phyloP scores from a whole-genome alignment of 2,888 invertebrate species.

The Ypsolopha sequella region DNA sequence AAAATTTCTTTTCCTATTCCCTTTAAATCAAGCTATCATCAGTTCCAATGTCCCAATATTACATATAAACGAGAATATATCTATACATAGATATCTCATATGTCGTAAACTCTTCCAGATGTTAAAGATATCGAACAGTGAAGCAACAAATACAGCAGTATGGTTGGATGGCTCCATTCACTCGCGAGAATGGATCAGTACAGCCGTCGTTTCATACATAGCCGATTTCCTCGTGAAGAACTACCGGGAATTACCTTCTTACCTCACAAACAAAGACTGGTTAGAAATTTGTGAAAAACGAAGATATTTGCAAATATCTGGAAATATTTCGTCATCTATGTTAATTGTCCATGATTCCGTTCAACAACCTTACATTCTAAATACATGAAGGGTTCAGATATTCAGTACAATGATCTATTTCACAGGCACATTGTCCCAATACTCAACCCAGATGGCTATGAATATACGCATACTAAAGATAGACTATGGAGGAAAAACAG shows the following conservation, averaged over 20 bases:
- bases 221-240: conserved; percentile 80
- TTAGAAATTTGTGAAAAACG: conserved; percentile 27
- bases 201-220: conserved; percentile 82
- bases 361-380: too few relatives aligned
- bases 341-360: too few relatives aligned
- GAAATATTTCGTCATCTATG: too few relatives aligned
- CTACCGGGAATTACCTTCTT: conserved; percentile 72
- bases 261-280: conserved; percentile 87
- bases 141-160: conserved; percentile 72
- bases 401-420: not conserved
- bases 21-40: too few relatives aligned
- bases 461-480: conserved; percentile 84
- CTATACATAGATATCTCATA: too few relatives aligned
- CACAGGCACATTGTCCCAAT: conserved; percentile 78
- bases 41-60: too few relatives aligned
- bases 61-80: too few relatives aligned
- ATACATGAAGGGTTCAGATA: too few relatives aligned
- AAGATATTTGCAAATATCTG: too few relatives aligned
- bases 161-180: conserved; percentile 89
- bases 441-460: conserved; percentile 91
- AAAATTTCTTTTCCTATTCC: too few relatives aligned
- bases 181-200: conserved; percentile 91
- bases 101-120: conserved; percentile 28
- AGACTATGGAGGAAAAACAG: conserved; percentile 89
- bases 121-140: conserved; percentile 79